Conservation (phyloP, 2,888 invertebrate genomes). For the Gymnoscelis rufifasciata region DNA sequence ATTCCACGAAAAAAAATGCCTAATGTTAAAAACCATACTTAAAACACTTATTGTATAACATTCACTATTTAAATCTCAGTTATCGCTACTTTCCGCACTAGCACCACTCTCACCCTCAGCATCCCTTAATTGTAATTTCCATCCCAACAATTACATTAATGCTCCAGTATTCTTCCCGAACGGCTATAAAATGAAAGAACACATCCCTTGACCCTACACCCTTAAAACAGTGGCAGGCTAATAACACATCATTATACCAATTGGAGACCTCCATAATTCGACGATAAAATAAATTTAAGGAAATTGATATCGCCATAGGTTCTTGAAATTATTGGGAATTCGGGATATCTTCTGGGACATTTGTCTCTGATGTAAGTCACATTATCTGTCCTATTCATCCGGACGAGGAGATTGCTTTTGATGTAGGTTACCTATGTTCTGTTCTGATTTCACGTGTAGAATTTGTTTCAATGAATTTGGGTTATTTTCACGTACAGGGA, state of each 20-base stretch:
- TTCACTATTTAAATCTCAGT: not conserved
- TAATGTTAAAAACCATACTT: no score
- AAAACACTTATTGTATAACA: no score
- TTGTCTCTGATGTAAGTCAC: not conserved
- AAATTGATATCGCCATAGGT: conserved; percentile 3
- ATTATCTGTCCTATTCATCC: not conserved
- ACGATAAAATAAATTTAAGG: conserved; percentile 26
- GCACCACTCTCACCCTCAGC: not conserved
- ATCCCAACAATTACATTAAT: conserved; percentile 21
- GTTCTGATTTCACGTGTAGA: no score
- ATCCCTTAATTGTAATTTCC: conserved; percentile 10
- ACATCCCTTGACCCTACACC: conserved; percentile 19
- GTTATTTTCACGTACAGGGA: no score
- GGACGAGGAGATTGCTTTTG: not conserved
- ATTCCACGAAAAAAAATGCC: no score
- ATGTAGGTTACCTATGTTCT: no score
- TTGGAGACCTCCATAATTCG: conserved; percentile 25
- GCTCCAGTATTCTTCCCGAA: conserved; percentile 11
- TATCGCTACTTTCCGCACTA: not conserved
- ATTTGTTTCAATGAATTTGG: no score
- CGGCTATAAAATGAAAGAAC: conserved; percentile 22
- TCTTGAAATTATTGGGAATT: conserved; percentile 6
- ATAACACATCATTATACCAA: conserved; percentile 25
- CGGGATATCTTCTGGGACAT: not conserved
- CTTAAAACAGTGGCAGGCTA: conserved; percentile 23